A percentile compares a stretch with the other conserved stretches of the same genome.
Conservation (phyloP, 2,888 invertebrate genomes). For the Autographa pulchrina region DNA sequence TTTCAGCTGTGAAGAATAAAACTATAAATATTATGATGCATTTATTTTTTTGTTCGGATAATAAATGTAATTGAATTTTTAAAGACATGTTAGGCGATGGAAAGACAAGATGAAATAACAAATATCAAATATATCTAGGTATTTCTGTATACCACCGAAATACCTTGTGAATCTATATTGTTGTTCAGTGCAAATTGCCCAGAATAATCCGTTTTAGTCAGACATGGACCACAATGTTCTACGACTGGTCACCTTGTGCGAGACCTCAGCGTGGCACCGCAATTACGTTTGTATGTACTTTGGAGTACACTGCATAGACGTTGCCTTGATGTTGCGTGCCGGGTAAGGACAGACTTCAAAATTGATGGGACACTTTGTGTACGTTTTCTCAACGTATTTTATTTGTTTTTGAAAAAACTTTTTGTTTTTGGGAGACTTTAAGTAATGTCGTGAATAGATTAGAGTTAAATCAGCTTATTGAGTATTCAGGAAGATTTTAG, state of each 20-base stretch:
- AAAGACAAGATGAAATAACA: no score
- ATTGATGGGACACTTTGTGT: background rate
- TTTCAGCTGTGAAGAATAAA: no score
- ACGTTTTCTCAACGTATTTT: background rate
- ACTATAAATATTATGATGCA: no score
- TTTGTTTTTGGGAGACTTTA: no score
- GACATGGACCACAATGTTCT: conserved; percentile 23
- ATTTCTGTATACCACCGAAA: background rate
- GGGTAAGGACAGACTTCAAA: background rate
- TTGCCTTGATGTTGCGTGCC: conserved; percentile 7
- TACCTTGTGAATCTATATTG: background rate
- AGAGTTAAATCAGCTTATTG: no score
- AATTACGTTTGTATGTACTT: background rate
- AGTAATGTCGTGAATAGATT: no score
- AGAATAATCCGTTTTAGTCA: conserved; percentile 25
- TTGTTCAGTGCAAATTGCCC: background rate
- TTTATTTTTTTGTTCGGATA: no score
- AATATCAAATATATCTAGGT: no score
- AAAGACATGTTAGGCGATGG: no score
- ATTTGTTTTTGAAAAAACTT: background rate
- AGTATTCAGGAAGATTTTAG: no score
- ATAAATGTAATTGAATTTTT: no score
- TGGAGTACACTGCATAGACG: background rate
- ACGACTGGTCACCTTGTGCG: conserved; percentile 26
- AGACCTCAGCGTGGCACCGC: conserved; percentile 16